Evolutionary conservation across 2,888 invertebrate genomes (phyloP).

Genomic region (Drosophila mettleri): DNA sequence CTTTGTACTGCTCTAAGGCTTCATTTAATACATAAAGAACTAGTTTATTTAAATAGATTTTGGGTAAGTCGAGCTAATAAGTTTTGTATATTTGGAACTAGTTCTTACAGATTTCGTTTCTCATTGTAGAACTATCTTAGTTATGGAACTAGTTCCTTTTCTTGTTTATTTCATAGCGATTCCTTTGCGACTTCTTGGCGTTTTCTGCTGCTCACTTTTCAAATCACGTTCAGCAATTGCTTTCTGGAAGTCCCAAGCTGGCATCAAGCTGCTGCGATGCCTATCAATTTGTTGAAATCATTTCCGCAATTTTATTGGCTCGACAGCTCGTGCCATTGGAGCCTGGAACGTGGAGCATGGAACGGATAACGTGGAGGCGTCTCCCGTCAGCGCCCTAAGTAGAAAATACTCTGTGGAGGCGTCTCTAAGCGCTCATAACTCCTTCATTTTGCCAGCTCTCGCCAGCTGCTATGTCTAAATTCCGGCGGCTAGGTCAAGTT

Average conservation of each 20-base stretch:
- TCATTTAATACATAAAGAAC: not conserved
- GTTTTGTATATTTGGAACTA: not conserved
- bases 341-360: slow-evolving; percentile 36
- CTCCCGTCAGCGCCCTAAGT: slow-evolving; percentile 31
- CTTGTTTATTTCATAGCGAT: slow-evolving; percentile 27
- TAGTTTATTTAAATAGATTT: too few relatives aligned
- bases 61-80: not conserved
- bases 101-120: not conserved
- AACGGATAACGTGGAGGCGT: slow-evolving; percentile 60
- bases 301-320: slow-evolving; percentile 80
- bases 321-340: slow-evolving; percentile 63
- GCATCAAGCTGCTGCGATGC: slow-evolving; percentile 51
- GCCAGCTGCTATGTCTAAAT: slow-evolving; percentile 70
- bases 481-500: slow-evolving; percentile 76
- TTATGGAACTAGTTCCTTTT: slow-evolving; percentile 1
- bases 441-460: slow-evolving; percentile 27
- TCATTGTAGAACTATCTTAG: too few relatives aligned
- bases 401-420: slow-evolving; percentile 37
- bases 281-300: slow-evolving; percentile 82
- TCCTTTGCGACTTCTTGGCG: slow-evolving; percentile 23
- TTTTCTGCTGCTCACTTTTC: slow-evolving; percentile 31
- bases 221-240: slow-evolving; percentile 47
- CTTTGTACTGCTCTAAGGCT: not conserved
- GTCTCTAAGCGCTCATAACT: slow-evolving; percentile 65
- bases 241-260: slow-evolving; percentile 29